phyloP scores from a whole-genome alignment of 2,888 invertebrate species.

The Drosophila mulleri region DNA sequence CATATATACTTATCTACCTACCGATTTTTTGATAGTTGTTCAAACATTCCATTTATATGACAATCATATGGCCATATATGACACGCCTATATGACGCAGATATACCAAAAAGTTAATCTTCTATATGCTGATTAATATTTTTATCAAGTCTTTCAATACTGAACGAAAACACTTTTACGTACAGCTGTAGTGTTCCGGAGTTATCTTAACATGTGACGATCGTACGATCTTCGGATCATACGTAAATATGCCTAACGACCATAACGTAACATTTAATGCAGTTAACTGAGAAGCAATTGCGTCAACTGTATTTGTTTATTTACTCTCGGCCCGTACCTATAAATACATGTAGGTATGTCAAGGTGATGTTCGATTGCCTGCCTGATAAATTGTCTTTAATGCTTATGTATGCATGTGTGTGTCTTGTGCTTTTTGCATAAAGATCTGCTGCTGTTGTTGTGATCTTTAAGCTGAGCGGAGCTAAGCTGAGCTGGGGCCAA shows the following conservation, averaged over 20 bases:
- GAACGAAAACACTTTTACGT: not conserved
- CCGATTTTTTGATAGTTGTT: not conserved
- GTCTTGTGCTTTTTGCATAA: conserved; percentile 54
- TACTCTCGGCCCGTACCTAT: conserved; percentile 39
- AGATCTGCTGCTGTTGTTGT: conserved; percentile 25
- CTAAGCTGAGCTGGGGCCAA: conserved; percentile 28
- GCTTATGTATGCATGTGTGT: conserved; percentile 37
- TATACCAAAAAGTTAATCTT: not conserved
- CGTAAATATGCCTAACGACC: conserved; percentile 12
- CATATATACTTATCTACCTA: not conserved
- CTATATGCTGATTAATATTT: not conserved
- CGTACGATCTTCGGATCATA: conserved; percentile 23
- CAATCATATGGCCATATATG: not conserved
- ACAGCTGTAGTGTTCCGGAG: not conserved
- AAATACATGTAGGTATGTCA: conserved; percentile 75
- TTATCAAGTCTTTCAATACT: not conserved
- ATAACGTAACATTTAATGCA: conserved; percentile 27
- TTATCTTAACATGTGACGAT: conserved; percentile 13
- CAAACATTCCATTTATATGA: conserved; percentile 3
- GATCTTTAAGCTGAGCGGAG: conserved; percentile 19
- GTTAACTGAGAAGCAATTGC: conserved; percentile 48
- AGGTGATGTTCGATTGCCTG: conserved; percentile 72
- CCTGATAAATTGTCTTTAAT: conserved; percentile 60
- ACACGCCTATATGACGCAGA: conserved; percentile 7
- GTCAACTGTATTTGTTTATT: conserved; percentile 58